phyloP scores from a whole-genome alignment of 2,888 invertebrate genomes.

The Candidula unifasciata region DNA sequence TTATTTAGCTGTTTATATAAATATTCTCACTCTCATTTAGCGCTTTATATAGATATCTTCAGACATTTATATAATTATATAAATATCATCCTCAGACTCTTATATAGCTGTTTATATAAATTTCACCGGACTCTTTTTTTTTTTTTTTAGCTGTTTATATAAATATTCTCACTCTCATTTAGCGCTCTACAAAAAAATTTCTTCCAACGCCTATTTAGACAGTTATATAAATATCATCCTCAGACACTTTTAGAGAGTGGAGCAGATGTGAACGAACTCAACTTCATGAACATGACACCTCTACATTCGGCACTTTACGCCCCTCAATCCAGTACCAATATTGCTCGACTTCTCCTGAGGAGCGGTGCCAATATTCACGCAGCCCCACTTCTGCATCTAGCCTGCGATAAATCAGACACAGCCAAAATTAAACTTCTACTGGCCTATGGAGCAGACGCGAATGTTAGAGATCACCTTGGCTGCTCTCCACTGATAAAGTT shows the following conservation, averaged over 20 bases:
- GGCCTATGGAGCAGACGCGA: slow-evolving; percentile 48
- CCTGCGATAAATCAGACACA: slow-evolving; percentile 41
- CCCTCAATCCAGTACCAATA: slow-evolving; percentile 13
- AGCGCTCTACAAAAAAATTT: too few relatives aligned
- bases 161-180: too few relatives aligned
- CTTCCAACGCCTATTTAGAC: too few relatives aligned
- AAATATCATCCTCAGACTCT: too few relatives aligned
- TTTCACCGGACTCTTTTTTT: too few relatives aligned
- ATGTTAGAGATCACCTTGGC: slow-evolving; percentile 39
- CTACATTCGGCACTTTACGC: slow-evolving; percentile 52
- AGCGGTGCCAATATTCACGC: slow-evolving; percentile 54
- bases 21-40: too few relatives aligned
- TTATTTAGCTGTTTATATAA: too few relatives aligned
- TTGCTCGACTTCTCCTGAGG: slow-evolving; percentile 47
- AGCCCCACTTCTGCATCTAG: slow-evolving; percentile 52
- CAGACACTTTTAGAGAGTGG: slow-evolving; percentile 49
- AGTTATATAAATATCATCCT: background rate
- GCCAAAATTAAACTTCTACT: slow-evolving; percentile 52
- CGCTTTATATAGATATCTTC: too few relatives aligned
- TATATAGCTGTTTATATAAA: too few relatives aligned
- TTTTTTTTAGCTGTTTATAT: too few relatives aligned
- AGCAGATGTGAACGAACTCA: slow-evolving; percentile 45
- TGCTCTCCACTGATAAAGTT: slow-evolving; percentile 49
- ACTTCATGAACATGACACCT: slow-evolving; percentile 46
- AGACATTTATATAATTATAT: too few relatives aligned